phyloP scores from a whole-genome alignment of 2,113 vertebrate genomes.

The Gallinago jamesoni region DNA sequence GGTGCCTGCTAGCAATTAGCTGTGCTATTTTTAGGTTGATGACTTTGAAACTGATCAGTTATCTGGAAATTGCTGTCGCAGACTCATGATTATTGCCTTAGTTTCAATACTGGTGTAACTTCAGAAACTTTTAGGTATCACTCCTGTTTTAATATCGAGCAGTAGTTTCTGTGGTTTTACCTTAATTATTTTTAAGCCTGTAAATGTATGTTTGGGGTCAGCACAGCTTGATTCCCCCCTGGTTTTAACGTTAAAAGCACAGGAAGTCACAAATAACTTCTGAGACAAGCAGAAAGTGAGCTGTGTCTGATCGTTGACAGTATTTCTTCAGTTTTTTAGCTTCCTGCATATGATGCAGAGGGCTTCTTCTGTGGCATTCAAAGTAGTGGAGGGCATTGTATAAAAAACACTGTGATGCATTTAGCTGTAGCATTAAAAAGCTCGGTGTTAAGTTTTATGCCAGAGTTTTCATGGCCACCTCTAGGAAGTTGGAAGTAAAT shows the following conservation, averaged over 20 bases:
- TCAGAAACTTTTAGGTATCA: neutral
- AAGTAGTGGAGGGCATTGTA: neutral
- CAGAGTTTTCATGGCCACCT: neutral
- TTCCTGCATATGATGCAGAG: neutral
- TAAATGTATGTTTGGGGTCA: neutral
- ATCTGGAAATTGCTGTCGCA: slow-evolving; percentile 53
- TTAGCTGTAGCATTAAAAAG: neutral
- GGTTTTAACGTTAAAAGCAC: neutral
- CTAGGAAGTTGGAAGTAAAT: neutral
- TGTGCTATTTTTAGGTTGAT: slow-evolving; percentile 45
- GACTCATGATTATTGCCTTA: slow-evolving; percentile 9
- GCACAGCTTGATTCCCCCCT: neutral
- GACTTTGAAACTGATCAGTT: slow-evolving; percentile 66
- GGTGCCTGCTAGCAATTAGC: slow-evolving; percentile 57
- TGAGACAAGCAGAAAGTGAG: slow-evolving; percentile 4
- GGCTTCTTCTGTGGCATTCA: neutral
- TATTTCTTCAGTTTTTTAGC: slow-evolving; percentile 25
- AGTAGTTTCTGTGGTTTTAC: neutral
- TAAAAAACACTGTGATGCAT: neutral
- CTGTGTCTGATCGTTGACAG: neutral
- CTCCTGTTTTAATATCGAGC: neutral
- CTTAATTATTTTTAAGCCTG: neutral
- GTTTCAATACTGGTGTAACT: neutral
- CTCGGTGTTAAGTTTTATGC: neutral
- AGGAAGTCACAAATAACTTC: slow-evolving; percentile 8